Base-by-base conservation (phyloP, 2,113 vertebrate genomes). In the Sander lucioperca region DNA sequence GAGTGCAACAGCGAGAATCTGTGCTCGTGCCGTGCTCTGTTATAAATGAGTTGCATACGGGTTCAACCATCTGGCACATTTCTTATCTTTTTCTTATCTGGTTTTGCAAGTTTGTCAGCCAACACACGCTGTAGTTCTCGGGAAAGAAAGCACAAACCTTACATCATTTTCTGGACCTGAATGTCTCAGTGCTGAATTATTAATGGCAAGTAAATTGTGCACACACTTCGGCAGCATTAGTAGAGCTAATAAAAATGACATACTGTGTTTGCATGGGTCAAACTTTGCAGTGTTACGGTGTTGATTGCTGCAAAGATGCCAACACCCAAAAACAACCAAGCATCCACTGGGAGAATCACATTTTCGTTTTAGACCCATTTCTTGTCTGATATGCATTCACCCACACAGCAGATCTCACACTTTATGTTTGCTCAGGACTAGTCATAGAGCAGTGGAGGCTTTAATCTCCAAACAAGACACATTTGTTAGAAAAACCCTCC, bases 381-480 rank as follows among this genome's bases (percentile, higher is more conserved):
- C 48, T 80, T 70, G 51, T 62, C 30, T n/a, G 13, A 78, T 64
- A 61, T 64, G 67, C 53, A 61, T 76, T 39, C 25, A 27, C 23
- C 30, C 69, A 57, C 72, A 43, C 30, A 9, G 16, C 80, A 74
- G 39, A 13, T 68, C 25, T 75, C 54, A 5, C 39, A 54, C 67
- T 84, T 79, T 14, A 39, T 84, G 77, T 86, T 84, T 85, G 74
- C 68, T 81, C 18, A 72, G 61, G 39, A 82, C 65, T 33, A 61
- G 62, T 79, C 85, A 57, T 53, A 61, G 62, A 74, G 82, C 71
- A 62, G 54, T 66, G 58, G 79, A 77, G 76, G 82, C 77, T 89
- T 85, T 90, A 88, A 92, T 91, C 89, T 88, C 79, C 64, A 84
- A 90, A 94, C 86, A 89, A 87, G 70, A 88, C 67, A 84, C 62